These are phyloP conservation scores for Argyresthia albistria DNA, from an alignment of 2,888 invertebrate genomes.

Conservation along the genomic window DNA sequence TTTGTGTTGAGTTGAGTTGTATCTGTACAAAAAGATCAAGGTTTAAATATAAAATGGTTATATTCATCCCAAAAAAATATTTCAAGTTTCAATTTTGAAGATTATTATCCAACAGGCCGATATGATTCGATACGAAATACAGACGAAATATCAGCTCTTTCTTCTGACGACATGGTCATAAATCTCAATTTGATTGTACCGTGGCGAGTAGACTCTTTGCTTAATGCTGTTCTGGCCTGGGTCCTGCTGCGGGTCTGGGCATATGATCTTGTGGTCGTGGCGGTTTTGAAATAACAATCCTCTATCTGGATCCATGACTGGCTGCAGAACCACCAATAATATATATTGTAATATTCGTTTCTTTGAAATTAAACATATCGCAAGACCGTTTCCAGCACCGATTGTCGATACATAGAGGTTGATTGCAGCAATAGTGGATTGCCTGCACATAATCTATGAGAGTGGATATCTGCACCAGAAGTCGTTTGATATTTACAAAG, in stretches of 20 bases:
- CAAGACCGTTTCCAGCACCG: neutral
- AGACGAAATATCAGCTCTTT: conserved; percentile 37
- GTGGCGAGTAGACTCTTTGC: conserved; percentile 72
- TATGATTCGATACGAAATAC: no score
- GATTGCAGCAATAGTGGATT: no score
- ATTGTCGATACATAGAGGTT: no score
- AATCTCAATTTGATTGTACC: conserved; percentile 82
- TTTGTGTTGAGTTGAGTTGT: no score
- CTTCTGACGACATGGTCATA: conserved; percentile 84
- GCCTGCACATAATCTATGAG: no score
- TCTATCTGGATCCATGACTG: conserved; percentile 78
- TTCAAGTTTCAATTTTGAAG: no score
- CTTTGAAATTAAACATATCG: neutral
- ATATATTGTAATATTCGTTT: neutral
- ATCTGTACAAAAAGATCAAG: no score
- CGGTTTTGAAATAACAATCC: conserved; percentile 86
- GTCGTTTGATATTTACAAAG: no score
- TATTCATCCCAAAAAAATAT: no score
- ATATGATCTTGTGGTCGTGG: conserved; percentile 83
- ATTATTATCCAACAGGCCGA: no score
- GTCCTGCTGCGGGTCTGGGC: conserved; percentile 75
- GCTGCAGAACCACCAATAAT: conserved; percentile 30
- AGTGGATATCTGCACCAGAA: no score
- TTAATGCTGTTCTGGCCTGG: conserved; percentile 80
- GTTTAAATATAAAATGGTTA: no score